Percentiles rank a stretch among this genome's conserved stretches.
phyloP scores from a whole-genome alignment of 2,888 invertebrate species.

The Tenthredo livida region DNA sequence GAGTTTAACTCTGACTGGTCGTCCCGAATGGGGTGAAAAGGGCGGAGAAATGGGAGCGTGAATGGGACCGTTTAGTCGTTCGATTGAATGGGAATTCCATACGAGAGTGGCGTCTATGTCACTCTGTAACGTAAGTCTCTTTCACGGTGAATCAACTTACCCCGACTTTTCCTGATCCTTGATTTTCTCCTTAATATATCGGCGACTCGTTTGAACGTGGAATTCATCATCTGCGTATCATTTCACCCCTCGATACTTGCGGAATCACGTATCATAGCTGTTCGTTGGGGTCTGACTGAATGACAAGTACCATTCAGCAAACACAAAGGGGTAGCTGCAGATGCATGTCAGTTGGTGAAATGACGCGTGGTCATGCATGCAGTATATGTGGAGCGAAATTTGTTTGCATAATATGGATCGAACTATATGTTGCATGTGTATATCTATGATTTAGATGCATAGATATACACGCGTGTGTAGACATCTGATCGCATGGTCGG shows the following conservation, averaged over 20 bases:
- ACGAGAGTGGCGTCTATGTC: background rate
- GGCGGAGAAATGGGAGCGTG: slow-evolving; percentile 13
- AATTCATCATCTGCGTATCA: background rate
- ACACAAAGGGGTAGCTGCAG: background rate
- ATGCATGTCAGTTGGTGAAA: background rate
- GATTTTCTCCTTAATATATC: background rate
- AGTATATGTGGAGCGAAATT: background rate
- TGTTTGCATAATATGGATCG: background rate
- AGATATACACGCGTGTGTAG: background rate
- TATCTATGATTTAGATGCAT: background rate
- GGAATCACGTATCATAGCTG: background rate
- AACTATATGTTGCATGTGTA: background rate
- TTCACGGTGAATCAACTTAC: slow-evolving; percentile 10
- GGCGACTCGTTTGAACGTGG: background rate
- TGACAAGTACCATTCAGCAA: background rate
- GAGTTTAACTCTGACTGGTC: slow-evolving; percentile 15
- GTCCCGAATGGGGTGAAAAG: background rate
- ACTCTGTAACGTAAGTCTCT: slow-evolving; percentile 1
- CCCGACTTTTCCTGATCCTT: background rate
- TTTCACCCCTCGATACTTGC: background rate
- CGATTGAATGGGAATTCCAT: slow-evolving; percentile 21
- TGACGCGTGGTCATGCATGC: background rate
- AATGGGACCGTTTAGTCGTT: slow-evolving; percentile 36
- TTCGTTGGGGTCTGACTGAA: background rate
- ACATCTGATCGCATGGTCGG: slow-evolving; percentile 40